Percentiles rank a stretch among this genome's conserved stretches.
Conservation (phyloP, 1,140 invertebrate species). For the Drosophila rufa region DNA sequence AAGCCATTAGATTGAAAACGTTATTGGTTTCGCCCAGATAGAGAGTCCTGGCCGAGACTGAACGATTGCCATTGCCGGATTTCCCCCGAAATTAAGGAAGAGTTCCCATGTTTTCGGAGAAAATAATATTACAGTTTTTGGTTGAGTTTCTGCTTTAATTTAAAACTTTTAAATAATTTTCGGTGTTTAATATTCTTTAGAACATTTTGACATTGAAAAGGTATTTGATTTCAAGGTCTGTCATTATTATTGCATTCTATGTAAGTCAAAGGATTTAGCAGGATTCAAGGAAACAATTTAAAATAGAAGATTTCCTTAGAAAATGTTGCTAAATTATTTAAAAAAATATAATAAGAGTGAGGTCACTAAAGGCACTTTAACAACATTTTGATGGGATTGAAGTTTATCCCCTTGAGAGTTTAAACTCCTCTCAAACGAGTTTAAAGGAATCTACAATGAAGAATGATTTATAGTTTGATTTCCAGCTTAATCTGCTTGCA, state of each 20-base stretch:
- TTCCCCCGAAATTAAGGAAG: constrained; percentile 1
- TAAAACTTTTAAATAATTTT: background rate
- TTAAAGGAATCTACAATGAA: background rate
- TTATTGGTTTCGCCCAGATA: constrained; percentile 12
- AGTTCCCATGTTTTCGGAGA: background rate
- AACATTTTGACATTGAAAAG: background rate
- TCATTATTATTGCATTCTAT: background rate
- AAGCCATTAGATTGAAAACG: constrained; percentile 13
- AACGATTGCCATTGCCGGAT: background rate
- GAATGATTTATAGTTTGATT: too few species aligned
- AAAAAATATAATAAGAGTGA: background rate
- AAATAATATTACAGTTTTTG: background rate
- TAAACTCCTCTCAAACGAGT: background rate
- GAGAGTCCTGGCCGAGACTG: background rate
- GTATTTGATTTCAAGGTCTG: background rate
- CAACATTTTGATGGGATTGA: background rate
- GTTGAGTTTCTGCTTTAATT: background rate
- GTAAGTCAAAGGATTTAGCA: too few species aligned
- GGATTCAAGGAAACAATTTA: background rate
- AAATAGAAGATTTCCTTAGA: background rate
- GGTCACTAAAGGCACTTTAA: background rate
- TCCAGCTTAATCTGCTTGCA: too few species aligned
- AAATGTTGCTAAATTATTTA: background rate
- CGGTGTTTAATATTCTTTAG: background rate
- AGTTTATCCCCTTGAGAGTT: too few species aligned